Evolutionary conservation across 2,888 invertebrate species (phyloP), one percentile per base, ranked within the genome.

Genomic region (Muscina levida): DNA sequence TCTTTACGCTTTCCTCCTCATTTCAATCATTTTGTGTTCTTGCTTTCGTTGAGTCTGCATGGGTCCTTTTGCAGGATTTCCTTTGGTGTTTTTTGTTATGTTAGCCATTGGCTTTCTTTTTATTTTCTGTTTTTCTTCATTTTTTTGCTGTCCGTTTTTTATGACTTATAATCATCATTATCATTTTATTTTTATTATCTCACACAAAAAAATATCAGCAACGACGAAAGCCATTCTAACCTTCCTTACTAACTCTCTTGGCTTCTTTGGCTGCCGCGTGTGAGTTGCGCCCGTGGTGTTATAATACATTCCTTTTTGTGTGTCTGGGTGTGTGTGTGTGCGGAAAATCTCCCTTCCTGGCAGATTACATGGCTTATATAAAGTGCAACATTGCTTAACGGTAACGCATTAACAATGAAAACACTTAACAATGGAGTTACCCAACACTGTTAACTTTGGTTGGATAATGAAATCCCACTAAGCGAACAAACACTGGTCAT

Each of bases 351-450:
- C 22, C 13, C 53, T 44, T 53, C 53, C 57, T 26, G 17, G 37
- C 15, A 57, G 57, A 57, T 57, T 57, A 57, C 57, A 57, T 37
- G 57, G 57, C 57, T 57, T 57, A 57, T 37, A 57, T 37, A 57
- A 37, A 57, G 31, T 57, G 57, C 37, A 57, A 57, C 37, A 57
- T 37, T 37, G 57, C 57, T 57, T 57, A 57, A 37, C 57, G 15
- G 37, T 8, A 57, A 37, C 17, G 57, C 57, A 57, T 57, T 57
- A 57, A 57, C 31, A 57, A 57, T 57, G 37, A 37, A 57, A 57
- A 57, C 57, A 57, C 57, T 57, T 57, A 31, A 31, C 57, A 37
- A 31, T 37, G 46, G 57, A 37, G 15, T 1, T 24, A 24, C 24
- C 22, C 53, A 22, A 24, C 53, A 11, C 24, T 22, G 53, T 24